phyloP scores from a whole-genome alignment of 2,113 vertebrate species.

The Calyptommatus sinebrachiatus region DNA sequence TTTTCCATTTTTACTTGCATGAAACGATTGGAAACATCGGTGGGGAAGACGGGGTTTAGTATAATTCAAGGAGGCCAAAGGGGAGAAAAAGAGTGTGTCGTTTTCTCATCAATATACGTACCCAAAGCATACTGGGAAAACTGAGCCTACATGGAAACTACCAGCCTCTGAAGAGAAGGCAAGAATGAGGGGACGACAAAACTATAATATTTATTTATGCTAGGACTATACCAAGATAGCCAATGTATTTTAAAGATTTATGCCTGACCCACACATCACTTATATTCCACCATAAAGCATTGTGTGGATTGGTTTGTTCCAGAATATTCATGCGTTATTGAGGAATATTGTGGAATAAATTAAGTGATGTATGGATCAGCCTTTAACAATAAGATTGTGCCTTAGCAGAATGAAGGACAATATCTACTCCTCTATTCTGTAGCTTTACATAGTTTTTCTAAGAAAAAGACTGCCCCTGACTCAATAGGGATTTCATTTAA shows the following conservation, averaged over 20 bases:
- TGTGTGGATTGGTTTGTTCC: too few species aligned
- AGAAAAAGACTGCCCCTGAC: neutral
- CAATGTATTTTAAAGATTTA: too few species aligned
- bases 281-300: too few species aligned
- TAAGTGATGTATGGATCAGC: too few species aligned
- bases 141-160: neutral
- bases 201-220: too few species aligned
- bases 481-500: neutral
- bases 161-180: neutral
- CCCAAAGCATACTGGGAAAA: neutral
- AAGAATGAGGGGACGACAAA: too few species aligned
- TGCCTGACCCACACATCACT: too few species aligned
- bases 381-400: neutral
- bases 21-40: neutral
- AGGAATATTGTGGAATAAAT: too few species aligned
- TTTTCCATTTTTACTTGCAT: constrained; percentile 4
- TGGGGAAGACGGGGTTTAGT: too few species aligned
- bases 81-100: neutral
- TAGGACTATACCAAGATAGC: too few species aligned
- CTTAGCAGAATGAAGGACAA: neutral
- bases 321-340: too few species aligned
- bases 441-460: neutral
- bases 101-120: neutral
- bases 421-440: neutral
- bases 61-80: neutral